Evolutionary conservation across 2,113 vertebrate species (phyloP).

Genomic region (Morone chrysops): DNA sequence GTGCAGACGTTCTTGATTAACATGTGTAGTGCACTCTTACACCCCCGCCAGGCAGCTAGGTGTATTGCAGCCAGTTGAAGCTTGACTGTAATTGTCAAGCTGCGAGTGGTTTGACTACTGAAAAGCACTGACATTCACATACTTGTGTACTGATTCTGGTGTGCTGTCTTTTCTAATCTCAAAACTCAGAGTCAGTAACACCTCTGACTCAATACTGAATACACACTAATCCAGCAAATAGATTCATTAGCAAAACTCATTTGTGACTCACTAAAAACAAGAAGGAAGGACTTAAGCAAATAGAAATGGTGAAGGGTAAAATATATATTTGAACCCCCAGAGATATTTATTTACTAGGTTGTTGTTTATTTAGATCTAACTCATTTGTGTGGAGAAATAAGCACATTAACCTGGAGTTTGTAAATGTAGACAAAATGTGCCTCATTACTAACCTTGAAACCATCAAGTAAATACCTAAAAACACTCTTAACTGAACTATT

Average conservation of each 20-base stretch:
- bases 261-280: not conserved
- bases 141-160: slow-evolving; percentile 34
- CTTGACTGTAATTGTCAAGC: slow-evolving; percentile 25
- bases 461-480: not conserved
- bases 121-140: slow-evolving; percentile 28
- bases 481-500: not conserved
- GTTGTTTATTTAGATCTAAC: not conserved
- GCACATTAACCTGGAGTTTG: not conserved
- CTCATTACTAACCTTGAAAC: not conserved
- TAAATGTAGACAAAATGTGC: not conserved
- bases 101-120: slow-evolving; percentile 20
- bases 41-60: slow-evolving; percentile 18
- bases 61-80: slow-evolving; percentile 35
- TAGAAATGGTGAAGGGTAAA: not conserved
- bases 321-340: not conserved
- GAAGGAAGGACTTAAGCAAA: too few relatives aligned
- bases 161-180: slow-evolving; percentile 30
- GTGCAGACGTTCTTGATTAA: slow-evolving; percentile 6
- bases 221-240: not conserved
- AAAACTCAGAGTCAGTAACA: not conserved
- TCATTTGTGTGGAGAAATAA: not conserved
- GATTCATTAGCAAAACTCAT: not conserved
- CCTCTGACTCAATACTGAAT: not conserved
- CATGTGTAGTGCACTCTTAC: slow-evolving; percentile 1
- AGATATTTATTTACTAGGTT: not conserved